These are phyloP conservation scores for Halocaridina rubra DNA, from an alignment of 2,888 invertebrate species.

Conservation along the genomic window DNA sequence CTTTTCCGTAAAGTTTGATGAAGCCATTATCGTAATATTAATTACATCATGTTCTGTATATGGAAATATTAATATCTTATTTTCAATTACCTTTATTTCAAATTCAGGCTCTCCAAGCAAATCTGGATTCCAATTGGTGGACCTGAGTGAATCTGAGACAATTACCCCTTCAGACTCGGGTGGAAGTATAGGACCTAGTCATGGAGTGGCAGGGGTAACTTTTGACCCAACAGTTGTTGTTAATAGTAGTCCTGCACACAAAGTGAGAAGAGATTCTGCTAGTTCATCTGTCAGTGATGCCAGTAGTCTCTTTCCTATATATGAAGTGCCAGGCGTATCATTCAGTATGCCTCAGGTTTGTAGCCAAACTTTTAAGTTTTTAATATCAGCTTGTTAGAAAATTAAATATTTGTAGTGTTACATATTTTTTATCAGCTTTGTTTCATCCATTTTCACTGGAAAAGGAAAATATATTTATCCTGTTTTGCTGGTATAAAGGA, in stretches of 20 bases:
- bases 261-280: constrained; percentile 33
- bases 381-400: no score
- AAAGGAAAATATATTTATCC: no score
- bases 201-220: constrained; percentile 47
- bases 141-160: constrained; percentile 48
- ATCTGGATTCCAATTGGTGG: constrained; percentile 59
- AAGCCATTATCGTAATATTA: neutral
- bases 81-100: neutral
- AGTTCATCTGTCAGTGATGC: constrained; percentile 50
- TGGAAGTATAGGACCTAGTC: neutral
- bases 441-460: no score
- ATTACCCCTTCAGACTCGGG: constrained; percentile 15
- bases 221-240: constrained; percentile 39
- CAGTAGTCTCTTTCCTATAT: constrained; percentile 54
- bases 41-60: no score
- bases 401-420: no score
- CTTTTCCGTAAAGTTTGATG: neutral
- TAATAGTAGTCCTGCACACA: constrained; percentile 14
- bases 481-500: no score
- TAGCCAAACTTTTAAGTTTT: no score
- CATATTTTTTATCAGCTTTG: no score
- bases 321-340: constrained; percentile 58
- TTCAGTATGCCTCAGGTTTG: constrained; percentile 61
- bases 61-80: no score
- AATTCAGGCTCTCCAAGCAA: constrained; percentile 53